phyloP scores from a whole-genome alignment of 2,797 vertebrate species.

The Dromococcyx pavoninus region DNA sequence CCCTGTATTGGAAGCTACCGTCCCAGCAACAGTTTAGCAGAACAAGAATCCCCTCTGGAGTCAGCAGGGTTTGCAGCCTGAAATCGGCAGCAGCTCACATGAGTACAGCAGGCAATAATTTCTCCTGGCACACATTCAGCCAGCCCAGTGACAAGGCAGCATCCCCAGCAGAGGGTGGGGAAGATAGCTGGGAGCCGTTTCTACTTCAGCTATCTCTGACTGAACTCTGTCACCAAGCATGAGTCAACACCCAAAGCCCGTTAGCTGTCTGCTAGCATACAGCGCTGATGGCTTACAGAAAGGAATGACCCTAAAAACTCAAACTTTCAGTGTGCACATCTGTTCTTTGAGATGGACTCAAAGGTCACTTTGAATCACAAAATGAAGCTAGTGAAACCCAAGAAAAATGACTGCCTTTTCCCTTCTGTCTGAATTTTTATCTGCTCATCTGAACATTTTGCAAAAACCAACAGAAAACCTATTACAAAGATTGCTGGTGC shows the following conservation, averaged over 20 bases:
- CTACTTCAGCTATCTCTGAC: neutral
- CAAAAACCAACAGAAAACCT: constrained; percentile 63
- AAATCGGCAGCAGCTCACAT: neutral
- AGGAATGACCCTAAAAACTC: constrained; percentile 14
- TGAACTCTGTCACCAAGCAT: constrained; percentile 18
- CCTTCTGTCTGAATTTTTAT: constrained; percentile 43
- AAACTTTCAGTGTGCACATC: neutral
- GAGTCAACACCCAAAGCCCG: constrained; percentile 13
- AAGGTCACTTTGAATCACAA: neutral
- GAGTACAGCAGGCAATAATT: neutral
- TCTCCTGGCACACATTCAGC: neutral
- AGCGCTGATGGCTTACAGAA: neutral
- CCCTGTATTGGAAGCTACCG: neutral
- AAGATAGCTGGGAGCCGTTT: neutral
- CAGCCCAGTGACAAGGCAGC: neutral
- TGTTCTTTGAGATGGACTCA: neutral
- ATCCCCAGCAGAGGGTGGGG: neutral
- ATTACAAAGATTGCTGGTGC: constrained; percentile 72
- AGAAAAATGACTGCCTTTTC: constrained; percentile 23
- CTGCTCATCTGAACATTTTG: constrained; percentile 61
- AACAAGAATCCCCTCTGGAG: neutral
- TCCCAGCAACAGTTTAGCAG: neutral
- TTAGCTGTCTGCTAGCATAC: neutral
- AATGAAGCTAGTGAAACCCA: constrained; percentile 37
- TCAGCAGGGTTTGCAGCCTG: neutral